phyloP scores from a whole-genome alignment of 2,888 invertebrate genomes.

The Machimus atricapillus region DNA sequence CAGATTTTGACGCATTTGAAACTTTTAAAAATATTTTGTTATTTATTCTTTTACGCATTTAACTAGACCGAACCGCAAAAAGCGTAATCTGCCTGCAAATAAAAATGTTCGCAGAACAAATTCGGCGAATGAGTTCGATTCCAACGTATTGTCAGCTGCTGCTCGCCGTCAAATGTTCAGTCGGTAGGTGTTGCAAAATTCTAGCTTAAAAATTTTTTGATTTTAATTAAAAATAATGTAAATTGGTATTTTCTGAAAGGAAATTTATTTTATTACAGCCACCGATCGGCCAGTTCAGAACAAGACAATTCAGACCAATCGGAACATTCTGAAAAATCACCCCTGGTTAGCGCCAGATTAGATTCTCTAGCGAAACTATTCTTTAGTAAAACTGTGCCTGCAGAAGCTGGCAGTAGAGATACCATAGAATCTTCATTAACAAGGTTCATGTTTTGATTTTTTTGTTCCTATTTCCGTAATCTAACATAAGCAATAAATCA shows the following conservation, averaged over 20 bases:
- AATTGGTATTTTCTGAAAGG: neutral
- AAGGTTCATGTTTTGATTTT: slow-evolving; percentile 55
- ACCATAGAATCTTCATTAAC: slow-evolving; percentile 62
- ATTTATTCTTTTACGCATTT: neutral
- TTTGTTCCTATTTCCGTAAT: neutral
- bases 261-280: slow-evolving; percentile 55
- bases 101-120: slow-evolving; percentile 71
- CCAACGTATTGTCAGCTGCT: slow-evolving; percentile 70
- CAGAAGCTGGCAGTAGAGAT: slow-evolving; percentile 62
- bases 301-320: slow-evolving; percentile 64
- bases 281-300: slow-evolving; percentile 70
- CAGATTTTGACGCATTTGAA: neutral
- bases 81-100: slow-evolving; percentile 43
- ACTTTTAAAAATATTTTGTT: neutral
- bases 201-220: neutral
- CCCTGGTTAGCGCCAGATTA: slow-evolving; percentile 74
- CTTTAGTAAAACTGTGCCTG: slow-evolving; percentile 68
- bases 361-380: slow-evolving; percentile 79
- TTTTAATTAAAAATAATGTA: neutral
- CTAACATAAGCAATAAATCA: slow-evolving; percentile 3
- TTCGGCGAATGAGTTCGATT: slow-evolving; percentile 73
- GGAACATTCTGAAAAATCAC: slow-evolving; percentile 68
- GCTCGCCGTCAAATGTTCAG: slow-evolving; percentile 70
- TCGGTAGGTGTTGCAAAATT: slow-evolving; percentile 57
- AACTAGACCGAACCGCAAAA: slow-evolving; percentile 15